These are phyloP conservation scores for Liasis olivaceus DNA, from an alignment of 2,797 vertebrate species.

Conservation along the genomic window DNA sequence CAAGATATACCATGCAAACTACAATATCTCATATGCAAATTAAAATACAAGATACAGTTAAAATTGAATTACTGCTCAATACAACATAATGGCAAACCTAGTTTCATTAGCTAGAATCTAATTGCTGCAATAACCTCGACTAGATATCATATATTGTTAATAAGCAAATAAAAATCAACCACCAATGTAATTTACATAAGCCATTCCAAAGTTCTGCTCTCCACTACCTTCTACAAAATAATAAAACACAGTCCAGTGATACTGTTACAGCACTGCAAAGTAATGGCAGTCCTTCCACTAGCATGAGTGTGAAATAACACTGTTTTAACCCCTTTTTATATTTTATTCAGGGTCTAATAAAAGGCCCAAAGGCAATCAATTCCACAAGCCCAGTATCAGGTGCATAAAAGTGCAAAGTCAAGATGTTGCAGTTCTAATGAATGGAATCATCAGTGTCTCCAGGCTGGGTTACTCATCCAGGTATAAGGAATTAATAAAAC, in stretches of 20 bases:
- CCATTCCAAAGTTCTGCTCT: not conserved
- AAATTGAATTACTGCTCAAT: not conserved
- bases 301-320: not conserved
- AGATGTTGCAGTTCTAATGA: not conserved
- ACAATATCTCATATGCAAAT: not conserved
- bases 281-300: not conserved
- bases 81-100: not conserved
- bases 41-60: not conserved
- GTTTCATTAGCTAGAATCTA: not conserved
- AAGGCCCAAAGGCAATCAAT: not conserved
- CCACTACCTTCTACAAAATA: not conserved
- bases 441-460: not conserved
- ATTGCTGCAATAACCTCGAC: not conserved
- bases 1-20: not conserved
- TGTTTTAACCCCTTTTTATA: not conserved
- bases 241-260: not conserved
- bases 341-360: not conserved
- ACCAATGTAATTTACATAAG: not conserved
- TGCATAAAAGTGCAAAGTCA: not conserved
- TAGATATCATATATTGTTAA: not conserved
- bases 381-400: not conserved
- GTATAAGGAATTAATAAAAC: not conserved
- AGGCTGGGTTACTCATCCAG: not conserved
- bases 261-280: not conserved
- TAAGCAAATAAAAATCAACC: not conserved